Evolutionary conservation across 23 tunicate species (phyloP).

Genomic region (Ascidia mentula): DNA sequence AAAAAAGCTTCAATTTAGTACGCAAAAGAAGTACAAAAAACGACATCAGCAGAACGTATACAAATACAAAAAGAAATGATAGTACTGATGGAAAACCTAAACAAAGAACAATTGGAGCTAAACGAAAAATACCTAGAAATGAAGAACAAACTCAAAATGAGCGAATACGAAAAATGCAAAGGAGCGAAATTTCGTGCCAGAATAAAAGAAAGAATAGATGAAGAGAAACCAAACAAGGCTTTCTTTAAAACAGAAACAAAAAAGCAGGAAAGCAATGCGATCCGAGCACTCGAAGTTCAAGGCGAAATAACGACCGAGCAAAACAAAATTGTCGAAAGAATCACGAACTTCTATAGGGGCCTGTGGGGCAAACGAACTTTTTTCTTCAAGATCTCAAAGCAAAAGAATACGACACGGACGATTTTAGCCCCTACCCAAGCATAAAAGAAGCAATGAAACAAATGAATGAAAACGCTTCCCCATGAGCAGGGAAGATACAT

Average conservation of each 20-base stretch:
- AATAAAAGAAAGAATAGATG: not conserved
- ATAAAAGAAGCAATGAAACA: slow-evolving; percentile 8
- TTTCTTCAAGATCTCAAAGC: not conserved
- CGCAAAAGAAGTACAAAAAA: not conserved
- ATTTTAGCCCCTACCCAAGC: not conserved
- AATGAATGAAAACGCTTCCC: slow-evolving; percentile 10
- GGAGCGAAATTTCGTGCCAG: not conserved
- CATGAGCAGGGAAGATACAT: slow-evolving; percentile 21
- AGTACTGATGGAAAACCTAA: not conserved
- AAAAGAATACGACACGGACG: not conserved
- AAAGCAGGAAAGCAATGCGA: not conserved
- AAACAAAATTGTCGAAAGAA: slow-evolving; percentile 1
- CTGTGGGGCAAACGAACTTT: slow-evolving; percentile 15
- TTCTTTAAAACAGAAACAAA: slow-evolving; percentile 7
- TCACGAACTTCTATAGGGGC: not conserved
- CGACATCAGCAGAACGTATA: not conserved
- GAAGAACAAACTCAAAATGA: not conserved
- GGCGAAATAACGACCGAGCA: not conserved
- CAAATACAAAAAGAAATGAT: not conserved
- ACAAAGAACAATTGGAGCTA: not conserved
- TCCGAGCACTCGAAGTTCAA: not conserved
- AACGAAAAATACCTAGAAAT: not conserved
- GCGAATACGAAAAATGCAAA: not conserved
- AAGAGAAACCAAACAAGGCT: slow-evolving; percentile 16
- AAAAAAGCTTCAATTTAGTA: not conserved